Conservation (phyloP, 1,140 invertebrate species). For the Procambarus clarkii region DNA sequence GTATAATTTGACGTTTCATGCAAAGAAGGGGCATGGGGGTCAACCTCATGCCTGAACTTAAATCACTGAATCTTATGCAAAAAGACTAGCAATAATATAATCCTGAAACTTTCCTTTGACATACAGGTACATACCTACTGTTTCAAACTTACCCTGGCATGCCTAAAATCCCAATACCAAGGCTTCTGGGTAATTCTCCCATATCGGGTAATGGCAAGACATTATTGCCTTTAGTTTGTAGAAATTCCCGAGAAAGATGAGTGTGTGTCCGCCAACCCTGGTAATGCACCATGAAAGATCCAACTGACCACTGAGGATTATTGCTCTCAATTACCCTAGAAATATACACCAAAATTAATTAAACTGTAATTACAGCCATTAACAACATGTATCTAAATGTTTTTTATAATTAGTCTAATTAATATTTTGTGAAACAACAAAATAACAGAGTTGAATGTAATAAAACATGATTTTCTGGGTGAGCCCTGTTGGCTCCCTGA, state of each 20-base stretch:
- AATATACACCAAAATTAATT: neutral
- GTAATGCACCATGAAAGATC: conserved; percentile 75
- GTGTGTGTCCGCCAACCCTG: conserved; percentile 82
- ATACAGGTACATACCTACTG: no score
- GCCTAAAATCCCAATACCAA: conserved; percentile 80
- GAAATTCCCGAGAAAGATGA: conserved; percentile 72
- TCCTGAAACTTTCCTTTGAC: no score
- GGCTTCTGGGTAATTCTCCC: conserved; percentile 78
- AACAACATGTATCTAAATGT: no score
- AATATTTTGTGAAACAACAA: no score
- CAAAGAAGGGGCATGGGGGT: no score
- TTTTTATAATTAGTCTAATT: no score
- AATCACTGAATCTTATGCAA: neutral
- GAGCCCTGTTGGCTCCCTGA: no score
- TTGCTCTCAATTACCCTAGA: conserved; percentile 21
- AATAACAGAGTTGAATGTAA: no score
- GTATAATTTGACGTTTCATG: no score
- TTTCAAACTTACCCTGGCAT: conserved; percentile 79
- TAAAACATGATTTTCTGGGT: no score
- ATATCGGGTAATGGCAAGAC: conserved; percentile 78
- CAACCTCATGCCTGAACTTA: no score
- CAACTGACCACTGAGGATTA: conserved; percentile 39
- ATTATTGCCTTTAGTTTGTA: conserved; percentile 73
- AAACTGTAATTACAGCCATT: no score
- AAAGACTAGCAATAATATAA: neutral